Conservation (phyloP, 2,797 vertebrate genomes). For the Valencia hispanica region DNA sequence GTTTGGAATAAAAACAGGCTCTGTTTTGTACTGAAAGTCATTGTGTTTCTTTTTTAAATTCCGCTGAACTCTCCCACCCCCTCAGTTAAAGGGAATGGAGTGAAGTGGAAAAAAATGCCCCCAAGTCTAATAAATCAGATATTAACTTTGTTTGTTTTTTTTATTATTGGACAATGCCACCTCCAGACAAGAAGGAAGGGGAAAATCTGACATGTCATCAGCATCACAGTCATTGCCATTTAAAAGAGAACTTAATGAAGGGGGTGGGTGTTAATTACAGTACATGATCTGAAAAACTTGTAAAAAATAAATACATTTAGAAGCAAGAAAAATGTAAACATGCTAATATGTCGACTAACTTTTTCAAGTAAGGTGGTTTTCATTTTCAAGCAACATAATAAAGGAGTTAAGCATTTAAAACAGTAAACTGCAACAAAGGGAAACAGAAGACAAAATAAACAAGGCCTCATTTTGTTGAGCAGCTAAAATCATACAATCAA, state of each 20-base stretch:
- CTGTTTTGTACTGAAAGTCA: background rate
- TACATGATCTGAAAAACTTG: background rate
- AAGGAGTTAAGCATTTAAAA: background rate
- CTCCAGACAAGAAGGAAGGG: background rate
- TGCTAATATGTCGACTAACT: background rate
- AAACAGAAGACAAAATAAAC: background rate
- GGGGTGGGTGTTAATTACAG: background rate
- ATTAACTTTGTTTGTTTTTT: too few species aligned
- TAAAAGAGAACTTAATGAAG: background rate
- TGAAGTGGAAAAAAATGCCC: background rate
- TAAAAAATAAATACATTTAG: background rate
- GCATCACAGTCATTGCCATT: background rate
- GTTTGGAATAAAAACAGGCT: background rate
- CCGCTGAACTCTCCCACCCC: background rate
- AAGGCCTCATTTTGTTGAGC: background rate
- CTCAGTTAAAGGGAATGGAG: background rate
- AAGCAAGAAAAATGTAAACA: background rate
- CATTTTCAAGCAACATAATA: background rate
- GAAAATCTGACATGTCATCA: background rate
- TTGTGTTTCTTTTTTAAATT: background rate
- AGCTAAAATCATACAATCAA: background rate
- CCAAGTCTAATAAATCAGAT: background rate
- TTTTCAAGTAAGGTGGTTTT: background rate
- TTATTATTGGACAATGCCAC: constrained; percentile 1
- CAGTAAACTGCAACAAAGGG: background rate